These are phyloP conservation scores for Syndactyla subalaris DNA, from an alignment of 2,797 vertebrate genomes.

Conservation along the genomic window DNA sequence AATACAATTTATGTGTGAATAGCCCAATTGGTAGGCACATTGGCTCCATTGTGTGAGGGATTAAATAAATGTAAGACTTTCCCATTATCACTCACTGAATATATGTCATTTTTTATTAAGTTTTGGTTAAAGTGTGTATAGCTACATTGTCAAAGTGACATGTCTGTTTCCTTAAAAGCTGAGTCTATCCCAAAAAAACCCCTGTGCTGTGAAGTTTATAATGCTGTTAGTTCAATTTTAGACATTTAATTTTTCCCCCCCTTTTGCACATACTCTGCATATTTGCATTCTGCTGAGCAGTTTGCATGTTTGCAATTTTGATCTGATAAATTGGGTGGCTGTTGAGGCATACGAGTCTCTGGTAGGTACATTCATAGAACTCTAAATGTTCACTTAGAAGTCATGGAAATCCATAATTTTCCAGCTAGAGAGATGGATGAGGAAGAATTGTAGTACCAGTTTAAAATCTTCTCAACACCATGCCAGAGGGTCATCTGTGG, in stretches of 20 bases:
- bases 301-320: neutral
- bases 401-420: neutral
- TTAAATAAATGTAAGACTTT: conserved; percentile 59
- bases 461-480: neutral
- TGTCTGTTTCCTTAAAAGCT: conserved; percentile 25
- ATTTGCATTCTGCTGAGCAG: neutral
- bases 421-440: neutral
- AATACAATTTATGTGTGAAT: conserved; percentile 65
- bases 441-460: neutral
- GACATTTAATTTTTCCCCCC: neutral
- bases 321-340: neutral
- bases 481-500: neutral
- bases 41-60: conserved; percentile 41
- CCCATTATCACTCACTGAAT: conserved; percentile 46
- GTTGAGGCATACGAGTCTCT: neutral
- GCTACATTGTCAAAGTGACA: conserved; percentile 50
- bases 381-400: neutral
- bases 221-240: neutral
- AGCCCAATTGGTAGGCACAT: neutral
- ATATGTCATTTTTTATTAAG: conserved; percentile 34
- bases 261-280: neutral
- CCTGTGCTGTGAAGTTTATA: neutral
- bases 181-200: neutral
- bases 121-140: conserved; percentile 29
- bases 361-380: neutral